Base-by-base conservation (phyloP, 2,888 invertebrate genomes). In the Trichogramma evanescens region DNA sequence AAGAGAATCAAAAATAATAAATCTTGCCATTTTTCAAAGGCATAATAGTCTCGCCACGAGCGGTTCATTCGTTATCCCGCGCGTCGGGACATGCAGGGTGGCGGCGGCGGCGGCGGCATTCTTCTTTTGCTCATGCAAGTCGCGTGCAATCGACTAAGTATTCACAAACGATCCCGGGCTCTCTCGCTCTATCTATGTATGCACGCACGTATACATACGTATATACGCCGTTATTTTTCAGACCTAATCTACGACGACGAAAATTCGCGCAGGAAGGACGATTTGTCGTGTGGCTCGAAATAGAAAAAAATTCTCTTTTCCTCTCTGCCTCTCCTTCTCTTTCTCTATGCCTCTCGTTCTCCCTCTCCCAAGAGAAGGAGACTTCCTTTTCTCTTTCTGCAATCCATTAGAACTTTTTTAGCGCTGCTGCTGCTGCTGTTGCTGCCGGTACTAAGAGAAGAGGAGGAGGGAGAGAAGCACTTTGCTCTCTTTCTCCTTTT, bases 321-420 rank as follows among this genome's bases (percentile, higher is more conserved):
- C 26, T 26, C 26, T 26, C 26, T 26, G 26, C 26, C 3, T 26
- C 26, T 26, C 26, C 26, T 26, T 26, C 26, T 26, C 26, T 26
- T 26, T 2, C 26, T 26, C 26, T 26, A 26, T 26, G 26, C 26
- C 26, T 26, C 26, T 26, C 26, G 26, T 26, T 52, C 52, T 46
- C 6, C 58, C 49, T 45, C 51, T 43, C 10, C 54, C 26, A 26
- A 26, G 26, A 26, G 26, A 26, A 26, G 26, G 26, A 26, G 26
- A 26, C 26, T 26, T 26, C 26, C 26, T 26, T 26, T 26, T 26
- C 26, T 10, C 5, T 26, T 40, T 26, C 40, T 26, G n/a, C 42
- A 56, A 56, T 59, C 61, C 56, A 61, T 56, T 61, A 56, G 56
- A 61, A 59, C 55, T 59, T 59, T 59, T 61, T 56, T 55, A 54